Conservation (phyloP, 1,140 invertebrate species). For the Lamellibrachia luymesi region DNA sequence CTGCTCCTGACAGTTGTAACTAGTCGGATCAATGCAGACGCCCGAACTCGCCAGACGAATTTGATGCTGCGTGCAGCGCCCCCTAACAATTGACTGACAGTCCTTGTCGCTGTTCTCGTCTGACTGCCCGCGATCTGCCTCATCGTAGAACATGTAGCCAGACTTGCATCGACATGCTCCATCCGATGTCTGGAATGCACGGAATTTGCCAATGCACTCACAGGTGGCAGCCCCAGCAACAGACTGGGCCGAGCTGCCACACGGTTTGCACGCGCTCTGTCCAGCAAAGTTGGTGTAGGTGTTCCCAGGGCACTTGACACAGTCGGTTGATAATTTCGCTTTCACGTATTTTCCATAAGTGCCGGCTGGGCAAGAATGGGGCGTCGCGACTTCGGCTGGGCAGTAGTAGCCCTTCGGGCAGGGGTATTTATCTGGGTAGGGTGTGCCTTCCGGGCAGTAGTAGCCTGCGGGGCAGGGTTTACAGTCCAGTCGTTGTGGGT, state of each 20-base stretch:
- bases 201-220: slow-evolving; percentile 43
- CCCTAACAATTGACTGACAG: slow-evolving; percentile 47
- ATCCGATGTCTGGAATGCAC: slow-evolving; percentile 43
- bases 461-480: slow-evolving; percentile 44
- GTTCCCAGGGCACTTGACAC: slow-evolving; percentile 37
- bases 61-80: slow-evolving; percentile 38
- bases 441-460: slow-evolving; percentile 45
- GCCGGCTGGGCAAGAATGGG: slow-evolving; percentile 42
- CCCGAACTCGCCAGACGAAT: slow-evolving; percentile 33
- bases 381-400: slow-evolving; percentile 36
- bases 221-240: slow-evolving; percentile 35
- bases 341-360: slow-evolving; percentile 36
- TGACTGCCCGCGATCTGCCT: slow-evolving; percentile 30
- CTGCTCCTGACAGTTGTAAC: slow-evolving; percentile 33
- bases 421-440: slow-evolving; percentile 32
- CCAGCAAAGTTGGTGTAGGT: slow-evolving; percentile 42
- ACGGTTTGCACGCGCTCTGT: slow-evolving; percentile 38
- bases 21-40: slow-evolving; percentile 34
- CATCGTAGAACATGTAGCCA: slow-evolving; percentile 51
- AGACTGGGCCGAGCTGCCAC: slow-evolving; percentile 46
- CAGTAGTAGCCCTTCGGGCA: slow-evolving; percentile 44
- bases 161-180: slow-evolving; percentile 43
- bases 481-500: slow-evolving; percentile 39
- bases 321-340: slow-evolving; percentile 35
- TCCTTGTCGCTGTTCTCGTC: slow-evolving; percentile 38